Percentiles rank a stretch among this genome's conserved stretches.
Evolutionary conservation across 2,113 vertebrate species (phyloP).

Genomic region (Erythrocercus mccallii): DNA sequence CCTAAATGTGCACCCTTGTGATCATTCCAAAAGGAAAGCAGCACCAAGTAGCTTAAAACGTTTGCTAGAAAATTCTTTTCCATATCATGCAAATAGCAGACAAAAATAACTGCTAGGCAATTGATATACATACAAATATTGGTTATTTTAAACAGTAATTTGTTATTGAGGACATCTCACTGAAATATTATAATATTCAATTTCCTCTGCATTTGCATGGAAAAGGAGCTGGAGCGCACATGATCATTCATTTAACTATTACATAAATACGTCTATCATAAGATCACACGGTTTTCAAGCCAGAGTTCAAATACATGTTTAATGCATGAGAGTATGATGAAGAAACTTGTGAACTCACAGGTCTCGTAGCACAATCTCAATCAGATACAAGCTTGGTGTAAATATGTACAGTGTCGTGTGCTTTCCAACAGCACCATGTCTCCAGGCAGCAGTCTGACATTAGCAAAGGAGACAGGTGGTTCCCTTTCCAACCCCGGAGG

Average conservation of each 20-base stretch:
- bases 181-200: slow-evolving; percentile 67
- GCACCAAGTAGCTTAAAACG: slow-evolving; percentile 62
- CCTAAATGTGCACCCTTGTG: slow-evolving; percentile 65
- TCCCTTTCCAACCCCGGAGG: slow-evolving; percentile 69
- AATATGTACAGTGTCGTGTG: slow-evolving; percentile 75
- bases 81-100: slow-evolving; percentile 69
- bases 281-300: slow-evolving; percentile 42
- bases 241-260: slow-evolving; percentile 65
- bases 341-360: slow-evolving; percentile 64
- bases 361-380: slow-evolving; percentile 64
- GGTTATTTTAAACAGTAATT: slow-evolving; percentile 69
- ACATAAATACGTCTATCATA: slow-evolving; percentile 44
- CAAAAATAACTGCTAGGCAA: slow-evolving; percentile 69
- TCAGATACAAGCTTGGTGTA: slow-evolving; percentile 69
- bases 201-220: slow-evolving; percentile 63
- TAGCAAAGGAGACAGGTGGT: slow-evolving; percentile 74
- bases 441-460: slow-evolving; percentile 75
- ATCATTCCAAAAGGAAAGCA: slow-evolving; percentile 63
- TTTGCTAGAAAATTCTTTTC: slow-evolving; percentile 53
- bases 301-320: slow-evolving; percentile 60
- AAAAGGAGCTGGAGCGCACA: slow-evolving; percentile 33
- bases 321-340: slow-evolving; percentile 70
- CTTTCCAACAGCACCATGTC: slow-evolving; percentile 65
- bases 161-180: slow-evolving; percentile 63
- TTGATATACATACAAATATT: slow-evolving; percentile 71